Evolutionary conservation across 2,888 invertebrate genomes (phyloP).

Genomic region (Odontothrips loti): DNA sequence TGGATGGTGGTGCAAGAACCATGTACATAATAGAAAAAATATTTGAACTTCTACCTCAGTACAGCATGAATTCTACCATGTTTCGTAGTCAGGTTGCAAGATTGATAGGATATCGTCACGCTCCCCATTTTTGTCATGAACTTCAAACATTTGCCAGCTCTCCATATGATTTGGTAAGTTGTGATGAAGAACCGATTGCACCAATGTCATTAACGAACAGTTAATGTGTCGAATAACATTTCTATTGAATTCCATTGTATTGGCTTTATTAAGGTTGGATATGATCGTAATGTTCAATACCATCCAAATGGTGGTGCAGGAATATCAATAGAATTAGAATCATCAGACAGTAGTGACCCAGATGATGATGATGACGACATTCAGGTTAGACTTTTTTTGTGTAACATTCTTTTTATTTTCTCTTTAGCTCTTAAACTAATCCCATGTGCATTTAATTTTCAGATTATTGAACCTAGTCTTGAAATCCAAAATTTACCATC

Average conservation of each 20-base stretch:
- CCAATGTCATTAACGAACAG: neutral
- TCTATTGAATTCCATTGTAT: neutral
- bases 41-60: conserved; percentile 30
- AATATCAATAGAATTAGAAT: neutral
- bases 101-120: conserved; percentile 49
- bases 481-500: neutral
- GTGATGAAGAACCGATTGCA: conserved; percentile 55
- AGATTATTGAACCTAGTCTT: neutral
- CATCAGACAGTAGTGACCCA: neutral
- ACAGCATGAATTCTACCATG: conserved; percentile 29
- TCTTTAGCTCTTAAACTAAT: neutral
- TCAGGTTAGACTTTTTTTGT: neutral
- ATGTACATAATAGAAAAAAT: conserved; percentile 55
- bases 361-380: conserved; percentile 15
- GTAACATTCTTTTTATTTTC: neutral
- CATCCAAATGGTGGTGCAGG: conserved; percentile 5
- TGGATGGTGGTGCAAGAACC: conserved; percentile 61
- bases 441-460: neutral
- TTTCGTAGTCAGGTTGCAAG: conserved; percentile 31
- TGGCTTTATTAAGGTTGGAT: conserved; percentile 27
- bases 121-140: conserved; percentile 86
- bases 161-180: conserved; percentile 80
- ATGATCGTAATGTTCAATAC: neutral
- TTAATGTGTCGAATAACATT: neutral
- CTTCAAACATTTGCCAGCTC: conserved; percentile 80